phyloP scores from a whole-genome alignment of 2,797 vertebrate species.

The Tinamus major region DNA sequence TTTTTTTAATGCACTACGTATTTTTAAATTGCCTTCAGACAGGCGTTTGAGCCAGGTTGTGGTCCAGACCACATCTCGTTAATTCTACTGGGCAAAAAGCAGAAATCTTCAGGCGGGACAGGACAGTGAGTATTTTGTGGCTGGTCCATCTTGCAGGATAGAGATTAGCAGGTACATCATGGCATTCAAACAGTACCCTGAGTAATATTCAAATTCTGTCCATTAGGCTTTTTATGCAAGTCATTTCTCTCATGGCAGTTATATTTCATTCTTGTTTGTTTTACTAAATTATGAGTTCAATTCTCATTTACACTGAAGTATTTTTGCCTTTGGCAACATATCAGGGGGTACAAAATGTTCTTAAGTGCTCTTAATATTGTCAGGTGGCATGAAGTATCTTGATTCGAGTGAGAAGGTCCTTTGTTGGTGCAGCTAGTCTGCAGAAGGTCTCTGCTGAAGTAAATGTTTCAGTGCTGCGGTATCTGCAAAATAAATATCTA shows the following conservation, averaged over 20 bases:
- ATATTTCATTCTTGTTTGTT: constrained; percentile 27
- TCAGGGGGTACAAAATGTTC: constrained; percentile 16
- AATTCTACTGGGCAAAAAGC: not conserved
- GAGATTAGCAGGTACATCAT: not conserved
- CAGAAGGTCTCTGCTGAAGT: constrained; percentile 19
- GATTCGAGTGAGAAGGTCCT: not conserved
- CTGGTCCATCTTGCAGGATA: not conserved
- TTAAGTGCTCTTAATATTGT: constrained; percentile 7
- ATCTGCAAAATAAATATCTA: constrained; percentile 27
- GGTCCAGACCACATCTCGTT: no score
- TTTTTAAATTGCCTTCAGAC: not conserved
- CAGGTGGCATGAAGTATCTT: not conserved
- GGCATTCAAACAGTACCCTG: not conserved
- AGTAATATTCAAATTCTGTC: not conserved
- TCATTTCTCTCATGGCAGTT: not conserved
- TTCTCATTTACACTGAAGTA: constrained; percentile 10
- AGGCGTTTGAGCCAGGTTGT: no score
- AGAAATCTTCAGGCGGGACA: not conserved
- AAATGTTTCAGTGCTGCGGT: constrained; percentile 26
- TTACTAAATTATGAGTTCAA: constrained; percentile 30
- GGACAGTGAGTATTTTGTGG: not conserved
- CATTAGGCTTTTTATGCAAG: not conserved
- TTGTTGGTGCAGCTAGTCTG: not conserved
- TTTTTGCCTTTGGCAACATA: constrained; percentile 13
- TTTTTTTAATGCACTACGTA: not conserved